A percentile compares a stretch with the other conserved stretches of the same genome.
These are phyloP conservation scores for Penelope pileata DNA, from an alignment of 2,113 vertebrate species.

Conservation along the genomic window DNA sequence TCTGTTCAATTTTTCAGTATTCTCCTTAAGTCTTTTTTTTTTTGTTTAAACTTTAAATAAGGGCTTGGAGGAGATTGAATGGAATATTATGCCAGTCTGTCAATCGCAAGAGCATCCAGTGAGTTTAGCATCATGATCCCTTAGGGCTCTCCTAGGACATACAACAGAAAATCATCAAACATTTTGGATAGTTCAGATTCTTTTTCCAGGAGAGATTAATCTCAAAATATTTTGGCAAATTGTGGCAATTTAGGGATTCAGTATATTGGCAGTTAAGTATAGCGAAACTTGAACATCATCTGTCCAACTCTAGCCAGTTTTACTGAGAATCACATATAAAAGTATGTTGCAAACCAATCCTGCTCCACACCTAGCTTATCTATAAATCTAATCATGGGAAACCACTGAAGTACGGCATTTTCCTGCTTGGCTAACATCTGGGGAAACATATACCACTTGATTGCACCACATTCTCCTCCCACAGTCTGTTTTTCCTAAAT, in stretches of 20 bases:
- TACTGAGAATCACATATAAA: neutral
- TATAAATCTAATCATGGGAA: neutral
- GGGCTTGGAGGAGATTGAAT: neutral
- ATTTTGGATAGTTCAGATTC: neutral
- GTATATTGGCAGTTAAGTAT: neutral
- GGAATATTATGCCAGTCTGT: neutral
- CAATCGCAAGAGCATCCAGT: neutral
- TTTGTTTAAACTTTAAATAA: neutral
- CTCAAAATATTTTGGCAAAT: neutral
- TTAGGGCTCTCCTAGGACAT: neutral
- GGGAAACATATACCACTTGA: neutral
- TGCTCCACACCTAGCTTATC: neutral
- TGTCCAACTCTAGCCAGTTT: neutral
- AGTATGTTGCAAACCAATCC: neutral
- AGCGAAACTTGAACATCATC: neutral
- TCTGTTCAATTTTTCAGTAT: neutral
- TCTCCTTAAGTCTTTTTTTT: neutral
- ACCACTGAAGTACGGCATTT: neutral
- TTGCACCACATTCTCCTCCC: neutral
- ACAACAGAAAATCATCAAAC: neutral
- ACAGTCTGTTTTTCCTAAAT: neutral
- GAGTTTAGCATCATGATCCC: neutral
- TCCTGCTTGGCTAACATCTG: neutral
- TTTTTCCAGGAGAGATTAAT: neutral
- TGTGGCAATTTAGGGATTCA: neutral